These are phyloP conservation scores for Corydoras sp. DNA, from an alignment of 2,113 vertebrate genomes.

Conservation along the genomic window DNA sequence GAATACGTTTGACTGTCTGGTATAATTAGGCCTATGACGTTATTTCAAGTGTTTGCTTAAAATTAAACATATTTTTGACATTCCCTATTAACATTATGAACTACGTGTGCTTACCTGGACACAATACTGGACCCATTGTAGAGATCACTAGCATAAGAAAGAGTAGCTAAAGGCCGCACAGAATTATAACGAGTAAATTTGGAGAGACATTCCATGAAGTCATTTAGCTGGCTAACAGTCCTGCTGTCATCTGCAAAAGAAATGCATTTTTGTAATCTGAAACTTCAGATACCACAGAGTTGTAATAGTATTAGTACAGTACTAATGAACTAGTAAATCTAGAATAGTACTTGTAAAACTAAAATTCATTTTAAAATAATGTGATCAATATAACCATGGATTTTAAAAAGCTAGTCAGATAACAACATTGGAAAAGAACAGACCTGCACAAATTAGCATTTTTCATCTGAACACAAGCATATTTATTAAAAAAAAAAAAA, in stretches of 20 bases:
- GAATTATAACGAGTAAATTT: constrained; percentile 98
- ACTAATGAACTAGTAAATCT: not conserved
- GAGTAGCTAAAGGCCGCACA: constrained; percentile 87
- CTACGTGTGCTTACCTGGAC: constrained; percentile 79
- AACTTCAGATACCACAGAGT: constrained; percentile 1
- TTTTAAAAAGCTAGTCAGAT: too few relatives aligned
- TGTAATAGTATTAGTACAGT: not conserved
- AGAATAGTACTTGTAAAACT: too few relatives aligned
- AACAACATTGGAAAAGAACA: too few relatives aligned
- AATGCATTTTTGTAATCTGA: constrained; percentile 16
- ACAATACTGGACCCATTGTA: constrained; percentile 99
- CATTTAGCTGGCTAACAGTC: constrained; percentile 91
- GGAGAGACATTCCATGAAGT: constrained; percentile 96
- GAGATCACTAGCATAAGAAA: constrained; percentile 95
- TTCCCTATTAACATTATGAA: not conserved
- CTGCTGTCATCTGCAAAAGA: constrained; percentile 80
- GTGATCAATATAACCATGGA: too few relatives aligned
- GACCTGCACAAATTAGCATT: too few relatives aligned
- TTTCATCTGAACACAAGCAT: too few relatives aligned
- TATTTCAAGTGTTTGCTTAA: too few relatives aligned
- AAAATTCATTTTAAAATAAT: too few relatives aligned
- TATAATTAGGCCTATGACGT: too few relatives aligned
- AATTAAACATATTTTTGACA: too few relatives aligned
- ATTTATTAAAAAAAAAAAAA: too few relatives aligned
- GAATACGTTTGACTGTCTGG: too few relatives aligned